Percentiles rank a stretch among this genome's conserved stretches.
phyloP scores from a whole-genome alignment of 2,113 vertebrate genomes.

The Etheostoma spectabile region DNA sequence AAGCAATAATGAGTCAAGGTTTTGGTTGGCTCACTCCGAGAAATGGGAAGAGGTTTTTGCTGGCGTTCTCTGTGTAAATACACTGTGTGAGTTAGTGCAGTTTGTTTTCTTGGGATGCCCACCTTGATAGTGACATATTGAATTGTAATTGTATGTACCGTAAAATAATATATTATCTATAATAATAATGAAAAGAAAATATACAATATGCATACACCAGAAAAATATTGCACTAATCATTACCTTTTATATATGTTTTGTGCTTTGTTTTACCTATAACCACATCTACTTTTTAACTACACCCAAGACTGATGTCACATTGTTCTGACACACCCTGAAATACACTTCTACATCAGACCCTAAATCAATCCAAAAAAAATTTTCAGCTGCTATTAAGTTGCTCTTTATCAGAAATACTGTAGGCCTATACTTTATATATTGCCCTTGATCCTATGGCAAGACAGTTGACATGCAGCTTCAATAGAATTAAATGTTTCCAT shows the following conservation, averaged over 20 bases:
- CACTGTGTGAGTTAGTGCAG: constrained; percentile 15
- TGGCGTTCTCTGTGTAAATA: constrained; percentile 31
- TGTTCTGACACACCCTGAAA: background rate
- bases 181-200: no score
- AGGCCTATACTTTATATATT: background rate
- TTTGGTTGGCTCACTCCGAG: constrained; percentile 29
- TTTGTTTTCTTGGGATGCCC: background rate
- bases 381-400: background rate
- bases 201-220: no score
- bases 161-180: background rate
- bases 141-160: background rate
- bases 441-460: background rate
- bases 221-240: background rate
- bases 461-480: background rate
- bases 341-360: background rate
- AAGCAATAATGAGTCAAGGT: constrained; percentile 1
- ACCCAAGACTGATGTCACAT: background rate
- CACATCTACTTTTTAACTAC: background rate
- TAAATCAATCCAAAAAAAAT: background rate
- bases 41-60: background rate
- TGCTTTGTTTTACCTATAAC: no score
- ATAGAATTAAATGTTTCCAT: background rate
- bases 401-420: background rate
- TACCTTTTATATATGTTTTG: no score
- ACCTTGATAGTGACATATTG: background rate